These are phyloP conservation scores for Acronicta psi DNA, from an alignment of 2,888 invertebrate species.

Conservation along the genomic window DNA sequence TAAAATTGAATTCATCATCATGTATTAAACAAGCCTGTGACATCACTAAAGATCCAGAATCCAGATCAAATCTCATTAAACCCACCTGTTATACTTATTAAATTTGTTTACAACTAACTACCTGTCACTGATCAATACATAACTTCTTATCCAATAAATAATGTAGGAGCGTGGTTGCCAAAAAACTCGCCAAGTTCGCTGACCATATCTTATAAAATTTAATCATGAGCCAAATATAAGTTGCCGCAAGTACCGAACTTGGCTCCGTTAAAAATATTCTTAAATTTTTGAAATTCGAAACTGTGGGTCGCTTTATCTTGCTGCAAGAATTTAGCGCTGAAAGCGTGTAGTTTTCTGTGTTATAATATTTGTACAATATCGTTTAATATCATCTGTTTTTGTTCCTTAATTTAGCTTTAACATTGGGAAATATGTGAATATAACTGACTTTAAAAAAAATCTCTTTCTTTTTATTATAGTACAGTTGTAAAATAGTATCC, in stretches of 20 bases:
- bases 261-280: slow-evolving; percentile 36
- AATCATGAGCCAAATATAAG: slow-evolving; percentile 75
- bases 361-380: too few relatives aligned
- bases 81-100: slow-evolving; percentile 60
- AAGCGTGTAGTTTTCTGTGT: slow-evolving; percentile 3
- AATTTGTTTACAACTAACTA: slow-evolving; percentile 71
- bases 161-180: slow-evolving; percentile 68
- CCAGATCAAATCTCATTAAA: slow-evolving; percentile 59
- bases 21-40: background rate
- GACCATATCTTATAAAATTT: slow-evolving; percentile 82
- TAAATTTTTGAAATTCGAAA: slow-evolving; percentile 33
- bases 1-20: too few relatives aligned
- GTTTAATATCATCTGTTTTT: too few relatives aligned
- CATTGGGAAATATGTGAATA: too few relatives aligned
- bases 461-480: too few relatives aligned
- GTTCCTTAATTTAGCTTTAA: too few relatives aligned
- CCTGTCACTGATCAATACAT: slow-evolving; percentile 73
- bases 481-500: too few relatives aligned
- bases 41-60: slow-evolving; percentile 16
- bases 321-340: slow-evolving; percentile 9
- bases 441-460: too few relatives aligned
- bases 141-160: slow-evolving; percentile 81
- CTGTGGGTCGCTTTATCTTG: slow-evolving; percentile 9
- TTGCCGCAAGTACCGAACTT: slow-evolving; percentile 54
- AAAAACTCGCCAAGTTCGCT: slow-evolving; percentile 73